A percentile compares a stretch with the other conserved stretches of the same genome.
Evolutionary conservation across 2,888 invertebrate species (phyloP).

Genomic region (Apeira syringaria): DNA sequence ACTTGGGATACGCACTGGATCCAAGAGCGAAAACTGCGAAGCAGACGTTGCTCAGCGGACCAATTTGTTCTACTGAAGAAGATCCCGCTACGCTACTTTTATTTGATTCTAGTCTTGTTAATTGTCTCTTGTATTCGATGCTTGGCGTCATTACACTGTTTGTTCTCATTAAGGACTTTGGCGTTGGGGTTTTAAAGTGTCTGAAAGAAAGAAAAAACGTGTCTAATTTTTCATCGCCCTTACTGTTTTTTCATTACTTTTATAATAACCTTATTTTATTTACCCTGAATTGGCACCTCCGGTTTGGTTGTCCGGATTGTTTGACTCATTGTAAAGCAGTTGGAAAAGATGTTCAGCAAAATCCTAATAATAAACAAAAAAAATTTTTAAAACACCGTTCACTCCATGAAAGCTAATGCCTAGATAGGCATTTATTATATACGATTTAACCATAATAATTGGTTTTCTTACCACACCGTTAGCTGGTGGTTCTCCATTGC

Average conservation of each 20-base stretch:
- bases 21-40: slow-evolving; percentile 97
- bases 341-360: slow-evolving; percentile 69
- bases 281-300: slow-evolving; percentile 44
- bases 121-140: slow-evolving; percentile 80
- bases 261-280: neutral
- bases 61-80: slow-evolving; percentile 90
- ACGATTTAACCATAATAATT: no score
- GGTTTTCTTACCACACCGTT: slow-evolving; percentile 91
- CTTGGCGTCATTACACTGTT: slow-evolving; percentile 85
- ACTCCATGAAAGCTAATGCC: no score
- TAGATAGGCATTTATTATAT: no score
- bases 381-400: no score
- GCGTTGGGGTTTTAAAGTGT: slow-evolving; percentile 88
- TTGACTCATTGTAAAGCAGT: slow-evolving; percentile 64
- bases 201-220: slow-evolving; percentile 39
- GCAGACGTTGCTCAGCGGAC: slow-evolving; percentile 94
- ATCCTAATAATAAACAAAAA: slow-evolving; percentile 51
- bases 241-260: no score
- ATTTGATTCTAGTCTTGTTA: slow-evolving; percentile 83
- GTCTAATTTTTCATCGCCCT: no score
- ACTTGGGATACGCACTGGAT: slow-evolving; percentile 98
- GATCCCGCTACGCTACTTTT: slow-evolving; percentile 87
- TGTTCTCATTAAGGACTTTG: slow-evolving; percentile 94
- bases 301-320: slow-evolving; percentile 48
- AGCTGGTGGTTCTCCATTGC: slow-evolving; percentile 98